Conservation (phyloP, 2,797 vertebrate genomes). For the Syncerus caffer region DNA sequence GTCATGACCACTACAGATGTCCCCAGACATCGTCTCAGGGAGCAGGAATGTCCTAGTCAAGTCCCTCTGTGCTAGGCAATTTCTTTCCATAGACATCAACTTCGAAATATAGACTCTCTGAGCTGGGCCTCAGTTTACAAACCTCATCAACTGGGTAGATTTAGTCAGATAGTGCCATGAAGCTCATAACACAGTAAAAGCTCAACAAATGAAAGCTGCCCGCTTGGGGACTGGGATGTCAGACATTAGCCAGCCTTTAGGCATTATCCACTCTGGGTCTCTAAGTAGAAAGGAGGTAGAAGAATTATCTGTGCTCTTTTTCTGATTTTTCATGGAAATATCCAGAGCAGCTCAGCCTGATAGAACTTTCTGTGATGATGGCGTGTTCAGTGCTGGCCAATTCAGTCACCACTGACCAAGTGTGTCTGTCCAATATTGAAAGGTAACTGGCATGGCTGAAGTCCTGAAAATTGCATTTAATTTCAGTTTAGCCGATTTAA, state of each 20-base stretch:
- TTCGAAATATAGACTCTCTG: background rate
- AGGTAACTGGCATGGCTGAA: background rate
- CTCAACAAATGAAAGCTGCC: background rate
- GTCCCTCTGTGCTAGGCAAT: background rate
- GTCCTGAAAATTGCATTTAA: background rate
- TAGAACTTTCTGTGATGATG: background rate
- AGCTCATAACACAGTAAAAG: background rate
- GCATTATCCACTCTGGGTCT: background rate
- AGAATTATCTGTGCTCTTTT: background rate
- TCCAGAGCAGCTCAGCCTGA: background rate
- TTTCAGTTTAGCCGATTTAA: background rate
- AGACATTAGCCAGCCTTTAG: background rate
- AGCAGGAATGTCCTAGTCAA: background rate
- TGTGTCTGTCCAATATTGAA: background rate
- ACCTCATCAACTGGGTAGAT: background rate
- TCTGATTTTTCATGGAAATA: background rate
- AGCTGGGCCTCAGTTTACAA: background rate
- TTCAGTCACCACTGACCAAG: background rate
- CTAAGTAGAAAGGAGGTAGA: too few species aligned
- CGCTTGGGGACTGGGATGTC: fast-evolving
- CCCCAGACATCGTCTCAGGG: background rate
- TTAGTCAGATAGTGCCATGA: background rate
- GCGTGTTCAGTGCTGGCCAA: fast-evolving
- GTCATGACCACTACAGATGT: background rate
- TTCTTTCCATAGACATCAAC: background rate